These are phyloP conservation scores for Urocitellus parryii DNA, from an alignment of 2,113 vertebrate genomes.

Conservation along the genomic window DNA sequence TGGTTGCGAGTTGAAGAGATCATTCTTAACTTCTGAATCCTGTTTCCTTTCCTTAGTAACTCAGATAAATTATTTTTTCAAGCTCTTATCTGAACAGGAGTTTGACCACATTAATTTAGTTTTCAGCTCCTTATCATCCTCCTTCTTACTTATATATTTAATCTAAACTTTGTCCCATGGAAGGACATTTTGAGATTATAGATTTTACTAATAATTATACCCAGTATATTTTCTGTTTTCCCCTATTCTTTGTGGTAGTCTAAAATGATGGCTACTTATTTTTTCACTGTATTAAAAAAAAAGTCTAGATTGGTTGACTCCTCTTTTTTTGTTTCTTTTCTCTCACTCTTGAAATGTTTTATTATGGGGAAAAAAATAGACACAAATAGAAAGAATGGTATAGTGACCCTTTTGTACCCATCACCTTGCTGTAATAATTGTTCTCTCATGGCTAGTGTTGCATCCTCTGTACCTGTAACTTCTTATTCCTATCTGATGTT, in stretches of 20 bases:
- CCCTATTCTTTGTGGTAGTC: not conserved
- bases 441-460: not conserved
- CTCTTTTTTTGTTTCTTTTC: not conserved
- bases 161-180: not conserved
- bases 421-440: not conserved
- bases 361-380: not conserved
- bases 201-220: not conserved
- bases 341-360: not conserved
- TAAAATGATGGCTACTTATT: not conserved
- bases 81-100: not conserved
- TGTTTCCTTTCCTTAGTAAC: constrained; percentile 58
- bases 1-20: not conserved
- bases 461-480: not conserved
- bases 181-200: constrained; percentile 34
- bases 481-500: not conserved
- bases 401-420: not conserved
- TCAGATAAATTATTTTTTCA: constrained; percentile 16
- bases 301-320: not conserved
- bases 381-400: not conserved
- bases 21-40: constrained; percentile 40
- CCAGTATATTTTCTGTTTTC: constrained; percentile 13
- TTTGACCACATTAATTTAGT: constrained; percentile 5
- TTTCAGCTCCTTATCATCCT: constrained; percentile 23
- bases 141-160: constrained; percentile 1
- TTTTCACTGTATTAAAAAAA: not conserved